Conservation (phyloP, 2,888 invertebrate genomes). For the Griposia aprilina region DNA sequence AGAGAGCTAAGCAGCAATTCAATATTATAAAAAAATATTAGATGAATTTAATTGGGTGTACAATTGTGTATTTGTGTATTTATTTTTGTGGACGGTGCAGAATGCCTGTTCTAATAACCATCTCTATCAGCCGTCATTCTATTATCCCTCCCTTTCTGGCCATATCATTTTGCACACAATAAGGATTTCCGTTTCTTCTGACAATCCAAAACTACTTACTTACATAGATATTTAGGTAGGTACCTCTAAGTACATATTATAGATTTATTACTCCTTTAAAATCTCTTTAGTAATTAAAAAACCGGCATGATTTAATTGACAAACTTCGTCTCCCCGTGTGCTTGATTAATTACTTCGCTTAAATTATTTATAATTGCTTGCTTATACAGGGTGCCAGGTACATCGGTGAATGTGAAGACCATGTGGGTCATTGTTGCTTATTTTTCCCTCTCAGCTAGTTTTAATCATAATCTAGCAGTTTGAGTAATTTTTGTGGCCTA, state of each 20-base stretch:
- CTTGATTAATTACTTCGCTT: slow-evolving; percentile 22
- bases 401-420: too few relatives aligned
- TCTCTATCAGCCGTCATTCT: too few relatives aligned
- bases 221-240: not conserved
- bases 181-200: not conserved
- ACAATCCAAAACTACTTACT: not conserved
- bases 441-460: too few relatives aligned
- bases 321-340: not conserved
- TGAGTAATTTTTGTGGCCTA: too few relatives aligned
- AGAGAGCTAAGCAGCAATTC: too few relatives aligned
- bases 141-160: not conserved
- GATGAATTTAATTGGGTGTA: too few relatives aligned
- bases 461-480: too few relatives aligned
- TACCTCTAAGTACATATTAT: not conserved
- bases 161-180: not conserved
- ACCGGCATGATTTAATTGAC: not conserved
- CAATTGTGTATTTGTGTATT: too few relatives aligned
- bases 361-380: slow-evolving; percentile 10
- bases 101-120: too few relatives aligned
- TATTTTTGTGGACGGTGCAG: too few relatives aligned
- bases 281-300: not conserved
- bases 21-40: too few relatives aligned
- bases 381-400: not conserved
- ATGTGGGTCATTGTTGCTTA: too few relatives aligned
- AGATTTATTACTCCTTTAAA: not conserved